Evolutionary conservation across 2,888 invertebrate genomes (phyloP), one percentile per base, ranked within the genome.

Genomic region (Drosophila kokeensis): DNA sequence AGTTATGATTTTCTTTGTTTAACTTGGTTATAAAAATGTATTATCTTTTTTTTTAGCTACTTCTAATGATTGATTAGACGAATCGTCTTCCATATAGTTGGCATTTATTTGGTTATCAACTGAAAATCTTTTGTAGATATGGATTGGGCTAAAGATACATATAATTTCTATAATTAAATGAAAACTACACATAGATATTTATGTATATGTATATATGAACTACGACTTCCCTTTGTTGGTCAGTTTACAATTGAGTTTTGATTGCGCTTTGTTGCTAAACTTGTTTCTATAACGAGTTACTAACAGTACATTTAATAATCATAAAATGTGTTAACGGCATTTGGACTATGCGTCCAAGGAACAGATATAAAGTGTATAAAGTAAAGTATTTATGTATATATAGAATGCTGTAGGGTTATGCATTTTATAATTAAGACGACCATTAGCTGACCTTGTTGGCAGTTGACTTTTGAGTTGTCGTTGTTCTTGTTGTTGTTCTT

Each of bases 391-490:
- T 58, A 53, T 53, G 67, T 69, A 60, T 64, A 67, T 76, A 83
- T 65, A 71, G 61, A 71, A 83, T 81, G 74, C 78, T 76, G 69
- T 72, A 73, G 76, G 76, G 68, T 71, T 80, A 76, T 76, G 73
- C 74, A 86, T 84, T 84, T 75, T 69, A 61, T 57, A 57, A 79
- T 69, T 76, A 87, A 87, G 89, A 86, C 87, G 89, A 89, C 88
- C 86, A 85, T 85, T 76, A 81, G 90, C 90, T 87, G 87, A 87
- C 87, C 87, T 87, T 89, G 81, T 83, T 87, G 83, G 57, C 68
- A 73, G 69, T 69, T 62, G 72, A 58, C 48, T 69, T 57, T 52
- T 72, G 58, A 54, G 45, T 27, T 45, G 45, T 45, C 32, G n/a
- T 34, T 50, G 68, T 40, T 66, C 54, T 53, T 65, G 49, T 34